Percentiles rank a stretch among this genome's conserved stretches.
phyloP scores from a whole-genome alignment of 2,888 invertebrate species.

The Mallateleia sp. region DNA sequence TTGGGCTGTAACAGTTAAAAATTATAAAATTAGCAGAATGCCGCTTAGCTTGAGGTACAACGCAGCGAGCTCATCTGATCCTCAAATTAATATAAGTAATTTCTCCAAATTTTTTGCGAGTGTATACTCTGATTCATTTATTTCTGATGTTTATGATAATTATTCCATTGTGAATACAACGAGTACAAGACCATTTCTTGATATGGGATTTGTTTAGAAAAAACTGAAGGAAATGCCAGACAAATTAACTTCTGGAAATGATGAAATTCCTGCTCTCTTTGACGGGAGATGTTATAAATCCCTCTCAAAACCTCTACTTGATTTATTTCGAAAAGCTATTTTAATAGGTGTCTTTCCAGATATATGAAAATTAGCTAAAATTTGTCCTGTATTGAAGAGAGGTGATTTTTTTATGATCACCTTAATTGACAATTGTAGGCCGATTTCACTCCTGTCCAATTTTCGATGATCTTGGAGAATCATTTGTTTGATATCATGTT shows the following conservation, averaged over 20 bases:
- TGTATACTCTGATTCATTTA: no score
- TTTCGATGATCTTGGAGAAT: not conserved
- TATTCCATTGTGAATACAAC: not conserved
- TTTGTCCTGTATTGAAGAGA: not conserved
- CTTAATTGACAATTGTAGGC: not conserved
- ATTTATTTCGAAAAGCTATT: slow-evolving; percentile 1
- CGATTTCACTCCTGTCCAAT: slow-evolving; percentile 6
- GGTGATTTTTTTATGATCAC: not conserved
- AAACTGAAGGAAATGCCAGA: not conserved
- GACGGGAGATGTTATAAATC: not conserved
- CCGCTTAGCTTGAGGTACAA: not conserved
- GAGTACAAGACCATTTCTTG: not conserved
- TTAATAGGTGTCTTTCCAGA: not conserved
- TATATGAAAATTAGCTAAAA: slow-evolving; percentile 8
- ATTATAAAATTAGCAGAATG: not conserved
- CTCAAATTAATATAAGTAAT: not conserved
- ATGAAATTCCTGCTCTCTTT: not conserved
- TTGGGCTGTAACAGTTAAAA: not conserved
- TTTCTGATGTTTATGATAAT: not conserved
- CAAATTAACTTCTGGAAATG: not conserved
- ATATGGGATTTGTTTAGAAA: not conserved
- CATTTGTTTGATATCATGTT: not conserved
- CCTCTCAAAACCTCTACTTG: not conserved
- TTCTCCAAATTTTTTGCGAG: not conserved
- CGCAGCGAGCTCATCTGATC: not conserved